A percentile compares a stretch with the other conserved stretches of the same genome.
Conservation (phyloP, 2,113 vertebrate genomes). For the Anoplopoma fimbria region DNA sequence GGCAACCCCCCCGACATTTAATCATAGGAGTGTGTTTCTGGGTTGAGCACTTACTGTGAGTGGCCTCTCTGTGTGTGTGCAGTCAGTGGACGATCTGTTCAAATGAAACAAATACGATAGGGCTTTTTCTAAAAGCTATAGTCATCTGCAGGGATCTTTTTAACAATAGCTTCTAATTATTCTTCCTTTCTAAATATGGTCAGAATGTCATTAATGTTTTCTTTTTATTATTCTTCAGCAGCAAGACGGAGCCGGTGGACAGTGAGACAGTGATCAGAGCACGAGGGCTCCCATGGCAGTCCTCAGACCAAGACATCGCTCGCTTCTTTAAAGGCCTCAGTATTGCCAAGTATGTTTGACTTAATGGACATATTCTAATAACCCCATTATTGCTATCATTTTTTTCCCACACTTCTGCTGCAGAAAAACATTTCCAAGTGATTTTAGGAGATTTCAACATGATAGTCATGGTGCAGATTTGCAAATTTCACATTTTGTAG, state of each 20-base stretch:
- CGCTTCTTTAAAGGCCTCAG: constrained; percentile 98
- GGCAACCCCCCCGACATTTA: constrained; percentile 72
- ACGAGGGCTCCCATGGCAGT: constrained; percentile 96
- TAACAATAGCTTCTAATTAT: neutral
- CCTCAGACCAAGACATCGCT: constrained; percentile 97
- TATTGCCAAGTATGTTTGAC: constrained; percentile 91
- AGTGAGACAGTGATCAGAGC: constrained; percentile 96
- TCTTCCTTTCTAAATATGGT: neutral
- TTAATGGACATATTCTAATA: neutral
- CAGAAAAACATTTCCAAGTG: neutral
- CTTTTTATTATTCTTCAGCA: constrained; percentile 77
- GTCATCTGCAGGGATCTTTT: neutral
- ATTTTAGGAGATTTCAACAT: neutral
- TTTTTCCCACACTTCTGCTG: neutral
- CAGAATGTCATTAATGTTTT: neutral
- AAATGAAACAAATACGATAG: neutral
- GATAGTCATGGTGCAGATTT: neutral
- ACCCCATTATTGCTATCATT: neutral
- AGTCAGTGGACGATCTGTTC: constrained; percentile 23
- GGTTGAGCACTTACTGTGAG: constrained; percentile 51
- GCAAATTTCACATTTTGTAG: neutral
- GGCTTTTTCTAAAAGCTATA: neutral
- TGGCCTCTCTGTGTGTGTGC: constrained; percentile 32
- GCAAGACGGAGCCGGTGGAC: constrained; percentile 93
- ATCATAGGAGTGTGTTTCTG: constrained; percentile 51